These are phyloP conservation scores for Chloropsis hardwickii DNA, from an alignment of 2,113 vertebrate species.

Conservation along the genomic window DNA sequence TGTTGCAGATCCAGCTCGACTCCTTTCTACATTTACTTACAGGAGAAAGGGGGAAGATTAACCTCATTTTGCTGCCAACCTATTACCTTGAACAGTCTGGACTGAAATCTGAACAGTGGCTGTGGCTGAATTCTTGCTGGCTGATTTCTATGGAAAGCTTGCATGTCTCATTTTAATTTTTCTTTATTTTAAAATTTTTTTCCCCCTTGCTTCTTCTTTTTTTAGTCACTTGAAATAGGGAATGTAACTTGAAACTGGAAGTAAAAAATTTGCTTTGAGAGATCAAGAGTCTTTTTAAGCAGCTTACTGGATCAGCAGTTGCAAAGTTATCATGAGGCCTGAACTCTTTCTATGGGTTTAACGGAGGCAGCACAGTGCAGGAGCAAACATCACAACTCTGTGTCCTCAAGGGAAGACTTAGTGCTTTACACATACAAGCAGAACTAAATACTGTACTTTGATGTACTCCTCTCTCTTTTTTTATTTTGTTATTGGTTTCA, in stretches of 20 bases:
- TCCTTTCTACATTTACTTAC: neutral
- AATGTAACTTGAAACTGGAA: constrained; percentile 54
- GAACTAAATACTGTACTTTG: constrained; percentile 68
- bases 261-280: constrained; percentile 65
- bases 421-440: constrained; percentile 59
- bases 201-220: neutral
- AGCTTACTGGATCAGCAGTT: constrained; percentile 67
- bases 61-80: neutral
- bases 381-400: constrained; percentile 55
- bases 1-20: neutral
- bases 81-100: neutral
- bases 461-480: constrained; percentile 25
- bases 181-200: neutral
- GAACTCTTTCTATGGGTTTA: constrained; percentile 62
- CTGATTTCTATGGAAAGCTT: neutral
- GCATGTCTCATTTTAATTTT: neutral
- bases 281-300: constrained; percentile 68
- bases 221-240: constrained; percentile 30
- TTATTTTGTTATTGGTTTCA: constrained; percentile 14
- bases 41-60: neutral
- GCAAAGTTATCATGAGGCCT: constrained; percentile 63
- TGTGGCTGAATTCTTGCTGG: neutral
- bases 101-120: neutral
- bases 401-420: constrained; percentile 62
- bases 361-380: constrained; percentile 28